phyloP scores from a whole-genome alignment of 1,140 invertebrate species.

The Araneus ventricosus region DNA sequence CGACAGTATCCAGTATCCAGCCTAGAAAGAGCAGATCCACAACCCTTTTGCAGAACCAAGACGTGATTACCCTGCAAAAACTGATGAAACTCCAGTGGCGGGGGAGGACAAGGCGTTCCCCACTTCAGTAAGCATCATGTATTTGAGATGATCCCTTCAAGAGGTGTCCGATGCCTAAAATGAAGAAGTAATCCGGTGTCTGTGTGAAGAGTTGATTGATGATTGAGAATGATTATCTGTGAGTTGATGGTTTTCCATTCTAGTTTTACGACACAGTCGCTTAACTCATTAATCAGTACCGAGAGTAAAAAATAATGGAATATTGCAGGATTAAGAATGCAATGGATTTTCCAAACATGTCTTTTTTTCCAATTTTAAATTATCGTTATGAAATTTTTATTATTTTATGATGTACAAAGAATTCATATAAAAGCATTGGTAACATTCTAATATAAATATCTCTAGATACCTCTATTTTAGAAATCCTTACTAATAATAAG shows the following conservation, averaged over 20 bases:
- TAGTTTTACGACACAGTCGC: too few species aligned
- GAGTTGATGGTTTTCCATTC: background rate
- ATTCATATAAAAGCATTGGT: too few species aligned
- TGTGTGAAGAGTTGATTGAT: background rate
- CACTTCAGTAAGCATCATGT: background rate
- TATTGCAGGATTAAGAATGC: too few species aligned
- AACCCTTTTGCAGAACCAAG: slow-evolving; percentile 22
- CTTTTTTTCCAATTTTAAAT: too few species aligned
- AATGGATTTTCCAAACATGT: too few species aligned
- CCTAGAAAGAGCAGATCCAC: slow-evolving; percentile 8
- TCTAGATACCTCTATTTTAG: too few species aligned
- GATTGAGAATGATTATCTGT: background rate
- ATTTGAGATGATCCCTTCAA: background rate
- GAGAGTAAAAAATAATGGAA: too few species aligned
- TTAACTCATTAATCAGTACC: too few species aligned
- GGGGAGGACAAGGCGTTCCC: background rate
- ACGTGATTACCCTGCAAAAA: background rate
- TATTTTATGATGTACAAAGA: too few species aligned
- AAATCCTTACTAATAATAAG: too few species aligned
- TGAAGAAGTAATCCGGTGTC: background rate
- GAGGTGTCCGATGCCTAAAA: background rate
- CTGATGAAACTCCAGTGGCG: background rate
- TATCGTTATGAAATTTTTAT: too few species aligned
- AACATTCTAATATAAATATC: too few species aligned
- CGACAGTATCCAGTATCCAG: background rate